Base-by-base conservation (phyloP, 2,113 vertebrate species). In the Aegotheles bennettii region DNA sequence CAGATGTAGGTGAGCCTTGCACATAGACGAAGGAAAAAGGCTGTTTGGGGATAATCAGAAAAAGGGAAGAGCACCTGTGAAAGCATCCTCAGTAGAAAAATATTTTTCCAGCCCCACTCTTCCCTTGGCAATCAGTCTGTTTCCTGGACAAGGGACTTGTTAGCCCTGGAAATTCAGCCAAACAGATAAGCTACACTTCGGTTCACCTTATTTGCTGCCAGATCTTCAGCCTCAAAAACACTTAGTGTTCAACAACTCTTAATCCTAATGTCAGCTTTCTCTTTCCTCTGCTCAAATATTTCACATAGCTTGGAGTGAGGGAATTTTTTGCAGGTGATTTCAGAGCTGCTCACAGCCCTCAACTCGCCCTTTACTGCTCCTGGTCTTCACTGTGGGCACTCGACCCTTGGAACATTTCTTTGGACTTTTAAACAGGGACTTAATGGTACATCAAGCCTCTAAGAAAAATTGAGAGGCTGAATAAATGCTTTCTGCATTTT, bases 161-260 rank as follows among this genome's bases (percentile, higher is more conserved):
- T 90, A 80, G 71, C 64, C 53, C 87, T 89, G 79, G 64, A 96
- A 95, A 84, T 51, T 31, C 79, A 94, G 68, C 68, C 94, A 94
- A 93, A 86, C 17, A 81, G 88, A 92, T 90, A 95, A 96, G 64
- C 33, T 78, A 28, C 54, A 45, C 68, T 92, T 92, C 0, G 0
- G 26, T 86, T 94, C 83, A 90, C 76, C 71, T 91, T 93, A 73
- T 61, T 88, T 84, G 35, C 69, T 92, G 90, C 92, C 79, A 94
- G 69, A 65, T 77, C 71, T 78, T 80, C 64, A 36, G 45, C 40
- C 92, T 92, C 82, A 83, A 74, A 93, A 95, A 19, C 79, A 83
- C 42, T 74, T 63, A 48, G 33, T 40, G 42, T 42, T 91, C 78
- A 93, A 85, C 35, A 91, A 74, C 75, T 67, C 90, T 74, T 94